Evolutionary conservation across 2,888 invertebrate genomes (phyloP), one percentile per base, ranked within the genome.

Genomic region (Aplocera efformata): DNA sequence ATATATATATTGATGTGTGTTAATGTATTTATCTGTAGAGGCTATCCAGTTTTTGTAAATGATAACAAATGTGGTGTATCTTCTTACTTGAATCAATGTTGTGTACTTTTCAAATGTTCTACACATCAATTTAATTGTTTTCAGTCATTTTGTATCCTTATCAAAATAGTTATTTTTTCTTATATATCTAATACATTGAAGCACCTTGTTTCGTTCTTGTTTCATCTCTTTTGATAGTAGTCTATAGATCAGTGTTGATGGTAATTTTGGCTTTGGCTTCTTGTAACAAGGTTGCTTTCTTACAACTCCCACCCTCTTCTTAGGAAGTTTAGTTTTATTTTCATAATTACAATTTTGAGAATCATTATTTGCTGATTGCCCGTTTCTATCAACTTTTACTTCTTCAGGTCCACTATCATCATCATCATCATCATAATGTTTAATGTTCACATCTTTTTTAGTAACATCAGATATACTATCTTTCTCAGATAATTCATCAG

Each of bases 141-240:
- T 35, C 37, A 30, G 34, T 27, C n/a, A 7, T 32, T 7, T 17
- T 17, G 13, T 17, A 3, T 3, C 13, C 6, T 71, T 66, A 31
- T 88, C 90, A 79, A 96, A 95, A 74, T 93, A 96, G 58, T 95
- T 92, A 58, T 94, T 93, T 50, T 92, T 90, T 20, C 94, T 92
- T 32, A 96, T 92, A 82, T 92, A 91, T 54, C 94, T 92, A 22
- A 97, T 91, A 82, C 97, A 97, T 72, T 98, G 97, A 20, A 96
- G 88, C 32, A 98, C 89, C 30, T 94, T 88, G 79, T 97, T 98
- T 35, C 97, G 89, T 78, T 98, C 98, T 58, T 94, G 94, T 49
- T 92, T 89, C 55, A 98, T 95, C 71, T 97, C 95, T 41, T 90
- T 89, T 32, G 91, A 91, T 38, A 98, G 80, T 13, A 98, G 75